Percentiles rank a stretch among this genome's conserved stretches.
Evolutionary conservation across 2,888 invertebrate genomes (phyloP).

Genomic region (Arctia plantaginis): DNA sequence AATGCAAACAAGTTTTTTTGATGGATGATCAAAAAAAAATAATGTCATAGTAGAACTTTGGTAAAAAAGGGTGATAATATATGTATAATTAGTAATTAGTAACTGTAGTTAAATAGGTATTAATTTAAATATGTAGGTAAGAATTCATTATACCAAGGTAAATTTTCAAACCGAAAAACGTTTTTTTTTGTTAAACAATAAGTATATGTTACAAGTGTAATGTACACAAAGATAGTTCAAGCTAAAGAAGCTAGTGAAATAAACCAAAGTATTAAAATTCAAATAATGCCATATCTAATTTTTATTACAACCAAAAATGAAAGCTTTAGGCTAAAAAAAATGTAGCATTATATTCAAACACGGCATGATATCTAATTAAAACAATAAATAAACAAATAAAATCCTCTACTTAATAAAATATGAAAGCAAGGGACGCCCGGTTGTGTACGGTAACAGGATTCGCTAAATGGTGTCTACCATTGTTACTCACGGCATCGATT

Average conservation of each 20-base stretch:
- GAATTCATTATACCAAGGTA: neutral
- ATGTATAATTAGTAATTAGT: neutral
- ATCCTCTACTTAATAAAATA: conserved; percentile 43
- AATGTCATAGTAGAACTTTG: neutral
- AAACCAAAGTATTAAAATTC: too few relatives aligned
- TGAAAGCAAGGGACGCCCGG: conserved; percentile 30
- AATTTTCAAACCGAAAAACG: neutral
- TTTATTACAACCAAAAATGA: neutral
- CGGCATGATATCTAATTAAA: neutral
- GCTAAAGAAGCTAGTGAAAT: neutral
- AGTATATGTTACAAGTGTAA: too few relatives aligned
- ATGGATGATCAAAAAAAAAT: conserved; percentile 7
- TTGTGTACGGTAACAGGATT: conserved; percentile 34
- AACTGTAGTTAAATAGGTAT: neutral
- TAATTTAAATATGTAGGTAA: neutral
- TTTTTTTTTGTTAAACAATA: too few relatives aligned
- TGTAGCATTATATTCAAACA: neutral
- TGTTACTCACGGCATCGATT: conserved; percentile 21
- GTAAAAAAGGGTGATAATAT: neutral
- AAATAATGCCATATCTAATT: neutral
- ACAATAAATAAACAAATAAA: neutral
- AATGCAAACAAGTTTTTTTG: conserved; percentile 6
- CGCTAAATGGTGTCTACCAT: conserved; percentile 35
- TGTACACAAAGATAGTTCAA: too few relatives aligned
- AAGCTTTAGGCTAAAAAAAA: neutral